These are phyloP conservation scores for Troilus luridus DNA, from an alignment of 2,888 invertebrate species.

Conservation along the genomic window DNA sequence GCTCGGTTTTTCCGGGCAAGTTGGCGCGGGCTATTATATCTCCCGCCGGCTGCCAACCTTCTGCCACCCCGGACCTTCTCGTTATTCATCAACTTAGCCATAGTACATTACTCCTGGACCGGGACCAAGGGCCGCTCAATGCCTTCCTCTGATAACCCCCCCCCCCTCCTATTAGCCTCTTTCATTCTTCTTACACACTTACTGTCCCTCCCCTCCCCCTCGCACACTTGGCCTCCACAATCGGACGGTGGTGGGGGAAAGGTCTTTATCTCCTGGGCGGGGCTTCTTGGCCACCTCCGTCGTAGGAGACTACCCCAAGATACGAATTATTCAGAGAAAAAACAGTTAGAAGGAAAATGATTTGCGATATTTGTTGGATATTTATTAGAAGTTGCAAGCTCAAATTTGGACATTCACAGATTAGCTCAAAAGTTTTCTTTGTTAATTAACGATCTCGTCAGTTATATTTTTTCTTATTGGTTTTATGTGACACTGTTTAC, in stretches of 20 bases:
- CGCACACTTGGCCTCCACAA: slow-evolving; percentile 12
- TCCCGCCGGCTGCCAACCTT: not conserved
- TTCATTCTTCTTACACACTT: slow-evolving; percentile 44
- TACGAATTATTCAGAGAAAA: not conserved
- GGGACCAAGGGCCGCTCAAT: slow-evolving; percentile 52
- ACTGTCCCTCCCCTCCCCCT: not conserved
- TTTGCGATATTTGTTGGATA: not conserved
- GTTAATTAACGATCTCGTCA: too few species aligned
- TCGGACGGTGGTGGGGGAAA: not conserved
- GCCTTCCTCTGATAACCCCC: slow-evolving; percentile 13
- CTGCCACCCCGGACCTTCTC: slow-evolving; percentile 17
- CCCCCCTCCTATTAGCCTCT: slow-evolving; percentile 11
- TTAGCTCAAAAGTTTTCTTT: too few species aligned
- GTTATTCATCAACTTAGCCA: slow-evolving; percentile 62
- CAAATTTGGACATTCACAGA: too few species aligned
- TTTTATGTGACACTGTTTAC: too few species aligned
- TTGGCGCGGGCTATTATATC: not conserved
- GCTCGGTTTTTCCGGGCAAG: slow-evolving; percentile 49
- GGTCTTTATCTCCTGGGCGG: slow-evolving; percentile 1
- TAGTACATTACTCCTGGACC: slow-evolving; percentile 63
- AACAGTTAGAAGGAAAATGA: not conserved
- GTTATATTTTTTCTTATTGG: too few species aligned
- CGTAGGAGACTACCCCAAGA: not conserved
- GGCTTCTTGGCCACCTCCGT: not conserved
- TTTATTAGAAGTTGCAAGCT: too few species aligned